Evolutionary conservation across 2,797 vertebrate genomes (phyloP).

Genomic region (Pampus argenteus): DNA sequence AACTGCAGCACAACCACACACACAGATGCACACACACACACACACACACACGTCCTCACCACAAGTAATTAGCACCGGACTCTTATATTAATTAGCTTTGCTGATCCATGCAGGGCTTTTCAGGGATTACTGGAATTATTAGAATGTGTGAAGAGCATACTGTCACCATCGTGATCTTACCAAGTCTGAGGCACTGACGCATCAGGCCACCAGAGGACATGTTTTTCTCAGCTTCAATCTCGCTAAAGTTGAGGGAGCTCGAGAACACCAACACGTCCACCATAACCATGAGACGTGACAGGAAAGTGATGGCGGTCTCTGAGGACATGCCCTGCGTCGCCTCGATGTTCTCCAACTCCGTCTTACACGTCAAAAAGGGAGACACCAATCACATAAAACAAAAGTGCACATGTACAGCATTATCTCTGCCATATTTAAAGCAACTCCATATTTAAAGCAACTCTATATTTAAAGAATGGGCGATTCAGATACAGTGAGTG

Average conservation of each 20-base stretch:
- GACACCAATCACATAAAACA: neutral
- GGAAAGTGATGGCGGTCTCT: constrained; percentile 95
- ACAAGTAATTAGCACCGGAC: constrained; percentile 33
- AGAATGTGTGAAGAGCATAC: constrained; percentile 37
- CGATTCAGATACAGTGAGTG: no score
- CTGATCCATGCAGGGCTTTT: constrained; percentile 57
- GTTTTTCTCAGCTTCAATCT: constrained; percentile 99
- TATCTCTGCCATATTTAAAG: neutral
- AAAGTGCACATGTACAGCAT: neutral
- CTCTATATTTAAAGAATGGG: no score
- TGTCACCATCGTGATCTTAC: constrained; percentile 71
- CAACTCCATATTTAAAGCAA: no score
- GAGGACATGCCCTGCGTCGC: constrained; percentile 98
- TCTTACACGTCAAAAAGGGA: constrained; percentile 79
- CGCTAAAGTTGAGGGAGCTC: constrained; percentile 98
- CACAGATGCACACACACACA: neutral
- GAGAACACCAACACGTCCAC: constrained; percentile 98
- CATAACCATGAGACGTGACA: constrained; percentile 98
- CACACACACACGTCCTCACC: neutral
- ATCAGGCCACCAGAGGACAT: constrained; percentile 99
- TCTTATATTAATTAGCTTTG: constrained; percentile 54
- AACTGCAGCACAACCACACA: constrained; percentile 35
- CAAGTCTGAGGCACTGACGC: constrained; percentile 96
- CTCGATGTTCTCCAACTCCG: constrained; percentile 96
- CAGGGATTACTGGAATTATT: constrained; percentile 61